Base-by-base conservation (phyloP, 2,797 vertebrate genomes). In the Peromyscus nudipes region DNA sequence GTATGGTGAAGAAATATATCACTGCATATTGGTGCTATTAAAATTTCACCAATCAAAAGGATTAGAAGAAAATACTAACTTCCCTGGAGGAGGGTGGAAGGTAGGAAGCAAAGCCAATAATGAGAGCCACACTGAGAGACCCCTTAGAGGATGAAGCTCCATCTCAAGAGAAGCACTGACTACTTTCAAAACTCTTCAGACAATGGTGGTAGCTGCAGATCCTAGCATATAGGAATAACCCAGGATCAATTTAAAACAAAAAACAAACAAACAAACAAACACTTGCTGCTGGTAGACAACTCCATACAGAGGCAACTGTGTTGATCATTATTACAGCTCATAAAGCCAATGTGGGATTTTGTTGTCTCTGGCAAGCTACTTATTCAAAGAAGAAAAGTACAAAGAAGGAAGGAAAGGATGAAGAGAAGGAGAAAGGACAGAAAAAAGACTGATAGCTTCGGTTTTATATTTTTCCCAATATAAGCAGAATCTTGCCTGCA, bases 121-220 rank as follows among this genome's bases (percentile, higher is more conserved):
- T 49, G 34, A 64, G 95, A n/a, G 43, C 52, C 80, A 94, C 5
- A 84, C n/a, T 71, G 49, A 95, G 88, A 92, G 91, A 92, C 6
- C 69, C 55, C 11, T 17, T 10, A 83, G 67, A 92, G 19, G 4
- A 14, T 79, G 52, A 90, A 46, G 67, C 65, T 92, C 31, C 94
- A 13, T 52, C 77, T 96, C 37, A 31, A 62, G 82, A 79, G 67
- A 89, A 95, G 71, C 0, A 40, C 23, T n/a, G 55, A 75, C 40
- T 88, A 69, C 43, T 64, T 81, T 95, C 73, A 76, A n/a, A 46
- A 57, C 49, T 4, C 34, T 34, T 40, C 9, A 92, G 25, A 83
- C 16, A 60, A n/a, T 27, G 75, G 43, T 37, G 37, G 79, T 90
- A 69, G 14, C 43, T 84, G 69, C 79, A 57, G 64, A 81, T 43